These are phyloP conservation scores for Drosophila suzukii DNA, from an alignment of 1,140 invertebrate genomes.

Conservation along the genomic window DNA sequence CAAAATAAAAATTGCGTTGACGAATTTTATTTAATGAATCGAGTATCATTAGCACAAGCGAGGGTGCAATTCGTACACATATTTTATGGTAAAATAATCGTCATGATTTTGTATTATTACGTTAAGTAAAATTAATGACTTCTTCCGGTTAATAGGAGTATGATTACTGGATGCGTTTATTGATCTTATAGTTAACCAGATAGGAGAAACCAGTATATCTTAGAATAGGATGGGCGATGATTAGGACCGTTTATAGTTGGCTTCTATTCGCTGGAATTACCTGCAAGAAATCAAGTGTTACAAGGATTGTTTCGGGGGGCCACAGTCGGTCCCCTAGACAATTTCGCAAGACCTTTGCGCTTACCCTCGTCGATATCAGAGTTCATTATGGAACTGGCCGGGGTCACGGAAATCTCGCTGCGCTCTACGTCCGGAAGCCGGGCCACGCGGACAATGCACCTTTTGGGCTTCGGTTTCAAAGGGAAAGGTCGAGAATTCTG, in stretches of 20 bases:
- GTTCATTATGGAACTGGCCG: conserved; percentile 68
- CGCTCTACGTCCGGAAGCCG: conserved; percentile 58
- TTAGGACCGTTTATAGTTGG: background rate
- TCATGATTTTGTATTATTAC: background rate
- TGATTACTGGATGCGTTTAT: background rate
- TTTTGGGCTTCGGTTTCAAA: conserved; percentile 49
- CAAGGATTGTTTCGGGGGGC: background rate
- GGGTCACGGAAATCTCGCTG: conserved; percentile 65
- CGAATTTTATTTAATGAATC: no score
- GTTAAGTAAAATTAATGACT: background rate
- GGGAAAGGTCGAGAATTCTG: conserved; percentile 13
- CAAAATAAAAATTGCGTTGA: no score
- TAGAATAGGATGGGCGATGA: background rate
- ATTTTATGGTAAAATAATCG: no score
- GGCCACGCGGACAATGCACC: conserved; percentile 64
- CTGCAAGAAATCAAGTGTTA: background rate
- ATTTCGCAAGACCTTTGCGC: background rate
- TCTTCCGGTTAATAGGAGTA: background rate
- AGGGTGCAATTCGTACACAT: no score
- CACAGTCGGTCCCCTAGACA: background rate
- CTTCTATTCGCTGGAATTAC: conserved; percentile 6
- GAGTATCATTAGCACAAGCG: no score
- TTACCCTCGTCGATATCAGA: conserved; percentile 61
- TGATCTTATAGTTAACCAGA: background rate
- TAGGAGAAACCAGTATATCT: background rate